These are phyloP conservation scores for Mimumesa dahlbomi DNA, from an alignment of 2,888 invertebrate species.

Conservation along the genomic window DNA sequence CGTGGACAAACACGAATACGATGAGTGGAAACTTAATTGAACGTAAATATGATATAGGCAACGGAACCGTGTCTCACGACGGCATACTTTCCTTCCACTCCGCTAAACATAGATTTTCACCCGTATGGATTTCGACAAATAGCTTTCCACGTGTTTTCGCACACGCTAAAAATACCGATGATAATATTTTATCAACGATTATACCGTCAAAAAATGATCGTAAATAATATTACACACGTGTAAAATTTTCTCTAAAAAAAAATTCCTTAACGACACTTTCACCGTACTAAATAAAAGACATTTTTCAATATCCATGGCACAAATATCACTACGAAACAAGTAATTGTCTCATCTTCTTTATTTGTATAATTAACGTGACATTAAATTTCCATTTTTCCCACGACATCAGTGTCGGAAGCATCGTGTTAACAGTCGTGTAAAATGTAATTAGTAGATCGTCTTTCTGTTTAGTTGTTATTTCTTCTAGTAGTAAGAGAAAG, in stretches of 20 bases:
- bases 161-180: neutral
- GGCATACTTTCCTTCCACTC: constrained; percentile 36
- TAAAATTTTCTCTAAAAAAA: too few species aligned
- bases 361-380: neutral
- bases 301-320: too few species aligned
- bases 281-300: too few species aligned
- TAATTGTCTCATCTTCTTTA: too few species aligned
- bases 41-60: constrained; percentile 14
- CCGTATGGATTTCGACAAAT: constrained; percentile 25
- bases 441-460: constrained; percentile 10
- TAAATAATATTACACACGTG: too few species aligned
- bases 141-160: constrained; percentile 23
- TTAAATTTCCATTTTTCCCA: neutral
- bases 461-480: neutral
- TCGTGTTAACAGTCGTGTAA: neutral
- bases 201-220: too few species aligned
- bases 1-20: constrained; percentile 10
- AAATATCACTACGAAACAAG: too few species aligned
- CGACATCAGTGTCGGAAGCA: neutral
- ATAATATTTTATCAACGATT: too few species aligned
- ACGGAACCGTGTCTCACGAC: constrained; percentile 22
- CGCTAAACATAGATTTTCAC: constrained; percentile 40
- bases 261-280: too few species aligned
- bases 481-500: constrained; percentile 12
- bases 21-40: constrained; percentile 44